Conservation (phyloP, 2,888 invertebrate genomes). For the Candidula unifasciata region DNA sequence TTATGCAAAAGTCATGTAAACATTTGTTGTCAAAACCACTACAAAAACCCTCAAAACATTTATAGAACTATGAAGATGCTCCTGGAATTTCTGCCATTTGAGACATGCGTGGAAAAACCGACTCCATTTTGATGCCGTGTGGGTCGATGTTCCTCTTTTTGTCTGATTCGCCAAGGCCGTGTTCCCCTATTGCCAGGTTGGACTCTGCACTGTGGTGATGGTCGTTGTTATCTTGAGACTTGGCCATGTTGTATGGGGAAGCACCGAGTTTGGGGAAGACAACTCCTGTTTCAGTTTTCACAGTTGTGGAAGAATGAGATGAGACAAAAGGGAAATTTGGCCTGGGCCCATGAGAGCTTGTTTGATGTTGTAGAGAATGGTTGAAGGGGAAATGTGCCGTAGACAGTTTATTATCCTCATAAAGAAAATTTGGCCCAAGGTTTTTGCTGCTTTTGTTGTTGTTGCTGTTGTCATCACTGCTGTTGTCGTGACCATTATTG, state of each 20-base stretch:
- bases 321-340: constrained; percentile 34
- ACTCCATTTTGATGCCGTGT: constrained; percentile 36
- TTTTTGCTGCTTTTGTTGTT: constrained; percentile 42
- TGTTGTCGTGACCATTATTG: constrained; percentile 24
- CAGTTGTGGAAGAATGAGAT: constrained; percentile 25
- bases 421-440: constrained; percentile 49
- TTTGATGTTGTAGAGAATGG: constrained; percentile 32
- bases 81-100: constrained; percentile 38
- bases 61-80: constrained; percentile 33
- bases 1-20: not conserved
- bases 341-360: constrained; percentile 30
- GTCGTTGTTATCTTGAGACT: constrained; percentile 34
- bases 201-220: constrained; percentile 33
- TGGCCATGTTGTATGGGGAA: constrained; percentile 31
- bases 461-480: constrained; percentile 33
- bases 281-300: constrained; percentile 29
- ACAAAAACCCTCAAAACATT: not conserved
- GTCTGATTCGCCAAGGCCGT: constrained; percentile 21
- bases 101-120: constrained; percentile 42
- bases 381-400: constrained; percentile 45
- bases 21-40: not conserved
- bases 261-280: constrained; percentile 40
- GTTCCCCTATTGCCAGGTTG: constrained; percentile 5
- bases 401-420: constrained; percentile 44
- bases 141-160: constrained; percentile 40